Conservation (phyloP, 2,888 invertebrate genomes). For the Allophyes oxyacanthae region DNA sequence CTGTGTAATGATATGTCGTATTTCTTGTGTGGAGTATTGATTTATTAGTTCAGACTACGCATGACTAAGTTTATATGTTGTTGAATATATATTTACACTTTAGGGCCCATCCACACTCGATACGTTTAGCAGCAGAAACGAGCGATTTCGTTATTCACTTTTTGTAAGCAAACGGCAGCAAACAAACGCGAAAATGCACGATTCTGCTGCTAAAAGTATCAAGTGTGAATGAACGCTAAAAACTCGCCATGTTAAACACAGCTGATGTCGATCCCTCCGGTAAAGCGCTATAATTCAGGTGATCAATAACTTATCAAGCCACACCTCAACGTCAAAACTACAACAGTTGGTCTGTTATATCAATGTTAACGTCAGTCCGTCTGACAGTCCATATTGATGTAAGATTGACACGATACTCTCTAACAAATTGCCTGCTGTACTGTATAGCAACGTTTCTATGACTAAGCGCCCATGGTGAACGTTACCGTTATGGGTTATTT, state of each 20-base stretch:
- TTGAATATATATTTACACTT: too few species aligned
- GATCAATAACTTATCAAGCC: neutral
- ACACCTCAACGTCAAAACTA: neutral
- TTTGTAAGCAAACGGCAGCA: too few species aligned
- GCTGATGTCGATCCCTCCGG: too few species aligned
- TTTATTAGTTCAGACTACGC: slow-evolving; percentile 25
- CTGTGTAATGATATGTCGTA: slow-evolving; percentile 16
- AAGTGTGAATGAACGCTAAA: too few species aligned
- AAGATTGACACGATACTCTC: slow-evolving; percentile 24
- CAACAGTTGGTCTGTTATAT: neutral
- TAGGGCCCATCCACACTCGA: too few species aligned
- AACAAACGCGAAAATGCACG: too few species aligned
- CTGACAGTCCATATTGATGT: slow-evolving; percentile 30
- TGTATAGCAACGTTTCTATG: slow-evolving; percentile 5
- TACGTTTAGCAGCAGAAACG: too few species aligned
- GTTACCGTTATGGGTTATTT: neutral
- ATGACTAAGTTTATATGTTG: slow-evolving; percentile 8
- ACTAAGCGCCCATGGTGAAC: slow-evolving; percentile 2
- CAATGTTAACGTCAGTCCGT: neutral
- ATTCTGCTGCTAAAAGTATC: too few species aligned
- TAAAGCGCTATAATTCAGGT: too few species aligned
- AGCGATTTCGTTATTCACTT: too few species aligned
- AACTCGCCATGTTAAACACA: too few species aligned
- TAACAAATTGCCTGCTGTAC: slow-evolving; percentile 15
- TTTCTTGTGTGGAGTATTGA: slow-evolving; percentile 30